Base-by-base conservation (phyloP, 2,797 vertebrate species). In the Poeciliopsis presidionis region DNA sequence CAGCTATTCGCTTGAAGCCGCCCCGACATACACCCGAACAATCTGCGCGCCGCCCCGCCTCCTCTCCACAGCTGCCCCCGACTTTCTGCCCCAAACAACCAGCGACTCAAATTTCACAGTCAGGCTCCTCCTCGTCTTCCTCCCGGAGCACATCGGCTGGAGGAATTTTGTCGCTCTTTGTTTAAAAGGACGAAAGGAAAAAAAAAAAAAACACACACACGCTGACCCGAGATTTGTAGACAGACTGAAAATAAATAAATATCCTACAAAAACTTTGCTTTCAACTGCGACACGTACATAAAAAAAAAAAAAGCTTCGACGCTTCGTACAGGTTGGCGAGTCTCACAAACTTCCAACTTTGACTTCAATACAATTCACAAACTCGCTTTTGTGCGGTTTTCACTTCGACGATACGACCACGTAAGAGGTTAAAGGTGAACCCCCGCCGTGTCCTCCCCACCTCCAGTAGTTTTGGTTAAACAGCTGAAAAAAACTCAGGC, bases 111-210 rank as follows among this genome's bases (percentile, higher is more conserved):
- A 88, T 96, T 96, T 95, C 95, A 95, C 91, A 85, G 82, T 49
- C 82, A 91, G 91, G 94, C 96, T 95, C 96, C 96, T 94, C 96
- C 95, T 96, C 89, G 92, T 93, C 95, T 92, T 95, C 93, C 94
- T 94, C 89, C 92, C 88, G 73, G 81, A 91, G 85, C 91, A 81
- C 92, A 84, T 67, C 93, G 90, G 84, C 88, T 67, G 70, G 77
- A 90, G 90, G 92, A 93, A 92, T 93, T 76, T 88, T 93, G 87
- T 93, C 90, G 90, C 89, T 93, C 94, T 95, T 95, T 95, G 94
- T 95, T 94, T 92, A 89, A 92, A 91, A 92, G 76, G 81, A 90
- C 83, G 73, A 67, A 3, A 73, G 81, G 70, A 89, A 90, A 88
- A 88, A 67, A 61, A 61, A 39, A 36, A 33, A 36, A 8, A 9